Conservation (phyloP, 1,140 invertebrate genomes). For the Drosophila biarmipes region DNA sequence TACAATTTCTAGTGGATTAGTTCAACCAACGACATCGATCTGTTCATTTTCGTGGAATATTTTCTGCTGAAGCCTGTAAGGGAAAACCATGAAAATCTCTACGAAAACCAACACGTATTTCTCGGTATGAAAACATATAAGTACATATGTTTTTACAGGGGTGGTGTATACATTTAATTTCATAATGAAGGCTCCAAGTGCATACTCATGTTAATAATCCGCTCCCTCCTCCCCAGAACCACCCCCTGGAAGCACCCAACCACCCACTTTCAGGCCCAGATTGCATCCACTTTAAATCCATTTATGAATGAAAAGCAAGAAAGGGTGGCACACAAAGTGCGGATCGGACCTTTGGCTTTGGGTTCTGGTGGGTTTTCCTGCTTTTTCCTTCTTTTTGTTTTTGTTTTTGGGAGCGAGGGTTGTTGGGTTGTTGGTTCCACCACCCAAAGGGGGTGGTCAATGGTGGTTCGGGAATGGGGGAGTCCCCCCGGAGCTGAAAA, state of each 20-base stretch:
- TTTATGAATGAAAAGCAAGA: slow-evolving; percentile 68
- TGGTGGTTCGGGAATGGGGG: neutral
- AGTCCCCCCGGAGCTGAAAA: slow-evolving; percentile 35
- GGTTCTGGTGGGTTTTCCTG: slow-evolving; percentile 20
- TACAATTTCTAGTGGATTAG: no score
- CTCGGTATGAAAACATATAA: neutral
- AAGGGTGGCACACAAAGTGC: slow-evolving; percentile 31
- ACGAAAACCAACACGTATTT: slow-evolving; percentile 1
- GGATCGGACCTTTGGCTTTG: slow-evolving; percentile 13
- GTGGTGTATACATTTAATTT: slow-evolving; percentile 68
- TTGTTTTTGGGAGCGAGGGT: slow-evolving; percentile 16
- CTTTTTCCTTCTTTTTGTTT: slow-evolving; percentile 7
- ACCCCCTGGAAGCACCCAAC: slow-evolving; percentile 22
- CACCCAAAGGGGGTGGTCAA: neutral
- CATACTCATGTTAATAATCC: slow-evolving; percentile 61
- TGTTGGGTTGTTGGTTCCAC: slow-evolving; percentile 13
- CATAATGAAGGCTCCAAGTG: slow-evolving; percentile 75
- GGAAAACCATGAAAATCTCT: slow-evolving; percentile 37
- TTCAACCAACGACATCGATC: neutral
- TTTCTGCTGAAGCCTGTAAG: neutral
- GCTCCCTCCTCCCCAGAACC: slow-evolving; percentile 2
- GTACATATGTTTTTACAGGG: slow-evolving; percentile 1
- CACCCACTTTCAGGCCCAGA: slow-evolving; percentile 38
- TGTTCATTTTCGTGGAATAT: neutral
- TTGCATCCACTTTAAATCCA: slow-evolving; percentile 79